Base-by-base conservation (phyloP, 2,797 vertebrate species). In the Gadopsis bispinosus region DNA sequence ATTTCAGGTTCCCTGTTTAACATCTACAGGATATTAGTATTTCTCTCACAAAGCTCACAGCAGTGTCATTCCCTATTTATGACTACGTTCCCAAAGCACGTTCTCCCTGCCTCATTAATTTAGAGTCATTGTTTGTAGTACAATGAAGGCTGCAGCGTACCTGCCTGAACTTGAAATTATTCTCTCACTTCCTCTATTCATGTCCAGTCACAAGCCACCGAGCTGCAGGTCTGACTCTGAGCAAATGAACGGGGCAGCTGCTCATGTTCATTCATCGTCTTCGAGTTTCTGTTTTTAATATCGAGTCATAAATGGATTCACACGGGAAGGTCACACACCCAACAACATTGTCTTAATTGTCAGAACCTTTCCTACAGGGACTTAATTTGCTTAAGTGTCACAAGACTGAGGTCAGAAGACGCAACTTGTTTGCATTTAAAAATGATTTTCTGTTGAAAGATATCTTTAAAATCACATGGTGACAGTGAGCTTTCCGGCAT, bases 81-180 rank as follows among this genome's bases (percentile, higher is more conserved):
- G 26, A 53, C 41, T 56, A 3, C 33, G 12, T 62, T 77, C 20
- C 72, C 67, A 10, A 0, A 8, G 10, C 53, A 11, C 43, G 33
- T 51, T 58, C 45, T 69, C 22, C 29, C 69, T 16, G 73, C 56
- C 77, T 86, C 70, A 56, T 81, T 83, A 41, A 66, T 69, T 66
- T 5, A 39, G 64, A 51, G 56, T 54, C 64, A 53, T 62, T 80
- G 73, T 73, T 69, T 53, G 55, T 11, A 65, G 65, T 67, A 65
- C 41, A 74, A 80, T 67, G 53, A 76, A 47, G 16, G 31, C 41
- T 55, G 58, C 47, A 48, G 58, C 79, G 58, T 54, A 61, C 53
- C 75, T 51, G 56, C 47, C 60, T 68, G 48, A 70, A 67, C 61
- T 60, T 78, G 45, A 76, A 85, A 56, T 74, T 19, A 83, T 80